phyloP scores from a whole-genome alignment of 2,113 vertebrate genomes.

The Halichoerus grypus region DNA sequence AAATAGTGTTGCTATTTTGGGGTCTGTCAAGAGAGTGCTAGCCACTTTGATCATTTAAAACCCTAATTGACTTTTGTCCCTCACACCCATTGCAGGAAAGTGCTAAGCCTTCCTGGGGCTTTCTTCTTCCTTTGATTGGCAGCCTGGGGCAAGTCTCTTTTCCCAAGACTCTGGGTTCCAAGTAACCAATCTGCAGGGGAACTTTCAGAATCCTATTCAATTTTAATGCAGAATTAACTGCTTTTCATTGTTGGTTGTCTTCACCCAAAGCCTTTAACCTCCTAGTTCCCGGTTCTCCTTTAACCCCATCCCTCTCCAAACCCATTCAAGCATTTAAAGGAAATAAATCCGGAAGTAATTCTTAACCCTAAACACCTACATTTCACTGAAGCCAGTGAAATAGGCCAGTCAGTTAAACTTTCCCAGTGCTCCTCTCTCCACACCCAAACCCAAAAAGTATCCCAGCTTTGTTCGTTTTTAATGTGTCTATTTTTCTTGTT shows the following conservation, averaged over 20 bases:
- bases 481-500: constrained; percentile 48
- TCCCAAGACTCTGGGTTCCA: background rate
- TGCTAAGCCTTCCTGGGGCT: background rate
- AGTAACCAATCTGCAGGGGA: background rate
- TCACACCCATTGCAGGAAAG: background rate
- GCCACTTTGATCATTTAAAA: constrained; percentile 10
- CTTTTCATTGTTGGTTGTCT: background rate
- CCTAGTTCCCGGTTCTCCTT: background rate
- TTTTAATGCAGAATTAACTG: background rate
- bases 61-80: background rate
- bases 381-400: background rate
- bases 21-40: background rate
- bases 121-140: background rate
- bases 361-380: background rate
- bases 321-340: background rate
- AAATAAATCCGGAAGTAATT: background rate
- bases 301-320: background rate
- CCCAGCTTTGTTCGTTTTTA: constrained; percentile 24
- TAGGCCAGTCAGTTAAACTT: background rate
- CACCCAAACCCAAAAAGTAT: background rate
- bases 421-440: background rate
- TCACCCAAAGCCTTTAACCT: background rate
- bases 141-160: background rate
- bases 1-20: background rate
- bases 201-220: background rate